phyloP scores from a whole-genome alignment of 1,140 invertebrate species.

The Chrysomallon squamiferum region DNA sequence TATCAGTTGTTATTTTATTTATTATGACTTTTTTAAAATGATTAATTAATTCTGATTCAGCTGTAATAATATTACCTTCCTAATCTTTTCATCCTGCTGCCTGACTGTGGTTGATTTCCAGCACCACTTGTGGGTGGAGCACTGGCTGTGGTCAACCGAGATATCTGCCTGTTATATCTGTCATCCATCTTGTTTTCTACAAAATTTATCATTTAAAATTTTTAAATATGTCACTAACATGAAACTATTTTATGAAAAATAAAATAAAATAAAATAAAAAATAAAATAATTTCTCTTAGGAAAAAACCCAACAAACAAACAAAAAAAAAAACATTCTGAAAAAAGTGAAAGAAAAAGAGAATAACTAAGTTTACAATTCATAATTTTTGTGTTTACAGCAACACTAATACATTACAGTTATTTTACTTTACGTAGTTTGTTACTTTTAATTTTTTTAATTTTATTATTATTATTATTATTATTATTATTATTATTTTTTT shows the following conservation, averaged over 20 bases:
- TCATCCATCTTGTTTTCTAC: neutral
- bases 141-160: constrained; percentile 1
- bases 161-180: neutral
- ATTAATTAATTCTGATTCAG: too few species aligned
- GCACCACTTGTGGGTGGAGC: neutral
- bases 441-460: too few species aligned
- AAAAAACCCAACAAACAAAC: neutral
- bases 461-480: too few species aligned
- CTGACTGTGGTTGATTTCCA: neutral
- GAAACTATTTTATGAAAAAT: neutral
- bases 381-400: neutral
- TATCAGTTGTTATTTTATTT: too few species aligned
- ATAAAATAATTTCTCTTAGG: neutral
- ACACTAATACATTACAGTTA: too few species aligned
- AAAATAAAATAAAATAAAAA: neutral
- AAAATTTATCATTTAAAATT: neutral
- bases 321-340: neutral
- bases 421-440: too few species aligned
- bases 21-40: too few species aligned
- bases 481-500: too few species aligned
- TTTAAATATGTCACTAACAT: neutral
- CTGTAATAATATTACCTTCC: too few species aligned
- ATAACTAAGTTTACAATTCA: neutral
- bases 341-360: neutral
- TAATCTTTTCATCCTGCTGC: neutral